Base-by-base conservation (phyloP, 2,888 invertebrate species). In the Lacanobia wlatinum region DNA sequence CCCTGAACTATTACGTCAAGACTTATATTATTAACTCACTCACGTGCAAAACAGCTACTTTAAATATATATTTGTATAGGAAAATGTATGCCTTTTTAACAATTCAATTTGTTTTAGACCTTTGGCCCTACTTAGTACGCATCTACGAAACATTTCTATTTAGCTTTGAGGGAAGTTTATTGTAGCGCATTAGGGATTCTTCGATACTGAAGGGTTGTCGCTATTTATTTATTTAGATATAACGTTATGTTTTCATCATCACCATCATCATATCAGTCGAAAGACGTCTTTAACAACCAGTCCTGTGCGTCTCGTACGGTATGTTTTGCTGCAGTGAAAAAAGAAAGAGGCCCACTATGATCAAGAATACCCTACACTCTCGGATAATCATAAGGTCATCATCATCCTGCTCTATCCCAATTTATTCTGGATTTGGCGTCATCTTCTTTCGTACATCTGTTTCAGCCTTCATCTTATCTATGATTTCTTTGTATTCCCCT, bases 81-180 rank as follows among this genome's bases (percentile, higher is more conserved):
- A 7, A 70, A 75, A 40, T 40, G 43, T 52, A 46, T 9, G 43
- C 38, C 52, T 55, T 76, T 43, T 70, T 40, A 75, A 75, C 76
- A 70, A 76, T 75, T 62, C 76, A 62, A 59, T 62, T 70, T 58
- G 76, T 76, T 40, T 62, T 9, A 58, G 28, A 76, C 76, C 70
- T 75, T 70, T 62, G 58, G 18, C 70, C 70, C 18, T 2, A 38
- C 9, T 56, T 76, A 58, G 62, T 21, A 46, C 5, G 7, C 56
- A 8, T 75, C 38, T 43, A 21, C 14, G 52, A 46, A 23, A 64
- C 52, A 53, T 70, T 43, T 58, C 50, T 5, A 69, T 34, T 50
- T 23, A 16, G 18, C 21, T 40, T 40, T 55, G 21, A 40, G 28
- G 14, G 21, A n/a, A n/a, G n/a, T n/a, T 61, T 34, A 43, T 66